Conservation (phyloP, 2,888 invertebrate genomes). For the Drosophila kanekoi region DNA sequence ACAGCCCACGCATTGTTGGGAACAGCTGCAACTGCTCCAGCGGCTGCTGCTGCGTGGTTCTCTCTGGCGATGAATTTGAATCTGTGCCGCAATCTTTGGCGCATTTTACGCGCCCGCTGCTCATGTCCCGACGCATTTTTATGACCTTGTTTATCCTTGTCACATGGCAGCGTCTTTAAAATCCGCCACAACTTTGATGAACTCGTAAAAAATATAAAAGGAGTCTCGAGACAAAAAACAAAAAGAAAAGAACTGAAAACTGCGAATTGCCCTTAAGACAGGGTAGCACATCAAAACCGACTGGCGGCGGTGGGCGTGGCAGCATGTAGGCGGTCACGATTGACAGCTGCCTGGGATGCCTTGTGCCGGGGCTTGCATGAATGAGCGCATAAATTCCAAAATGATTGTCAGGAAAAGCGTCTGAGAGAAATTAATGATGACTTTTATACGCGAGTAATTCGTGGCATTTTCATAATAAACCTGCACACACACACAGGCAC, state of each 20-base stretch:
- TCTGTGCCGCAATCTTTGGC: conserved; percentile 66
- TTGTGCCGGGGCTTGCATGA: conserved; percentile 50
- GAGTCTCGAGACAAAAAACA: conserved; percentile 2
- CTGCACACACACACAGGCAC: conserved; percentile 29
- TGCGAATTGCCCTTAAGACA: conserved; percentile 20
- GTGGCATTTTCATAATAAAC: conserved; percentile 79
- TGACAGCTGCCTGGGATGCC: conserved; percentile 31
- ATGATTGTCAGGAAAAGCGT: conserved; percentile 72
- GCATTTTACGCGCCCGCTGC: conserved; percentile 52
- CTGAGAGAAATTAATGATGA: conserved; percentile 79
- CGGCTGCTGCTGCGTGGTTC: conserved; percentile 3
- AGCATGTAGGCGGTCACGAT: conserved; percentile 24
- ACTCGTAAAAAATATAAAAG: conserved; percentile 67
- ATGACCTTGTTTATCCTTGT: conserved; percentile 80
- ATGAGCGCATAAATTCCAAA: conserved; percentile 77
- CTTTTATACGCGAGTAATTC: conserved; percentile 79
- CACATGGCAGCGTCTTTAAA: conserved; percentile 69
- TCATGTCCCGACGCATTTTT: conserved; percentile 58
- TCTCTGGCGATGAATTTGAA: conserved; percentile 49
- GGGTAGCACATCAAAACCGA: conserved; percentile 1
- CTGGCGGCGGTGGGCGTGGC: conserved; percentile 3
- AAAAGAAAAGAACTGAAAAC: conserved; percentile 24
- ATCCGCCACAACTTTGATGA: conserved; percentile 77
- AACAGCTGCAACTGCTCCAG: conserved; percentile 22
- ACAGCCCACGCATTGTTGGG: conserved; percentile 55